Conservation (phyloP, 2,888 invertebrate species). For the Lamellibrachia columna region DNA sequence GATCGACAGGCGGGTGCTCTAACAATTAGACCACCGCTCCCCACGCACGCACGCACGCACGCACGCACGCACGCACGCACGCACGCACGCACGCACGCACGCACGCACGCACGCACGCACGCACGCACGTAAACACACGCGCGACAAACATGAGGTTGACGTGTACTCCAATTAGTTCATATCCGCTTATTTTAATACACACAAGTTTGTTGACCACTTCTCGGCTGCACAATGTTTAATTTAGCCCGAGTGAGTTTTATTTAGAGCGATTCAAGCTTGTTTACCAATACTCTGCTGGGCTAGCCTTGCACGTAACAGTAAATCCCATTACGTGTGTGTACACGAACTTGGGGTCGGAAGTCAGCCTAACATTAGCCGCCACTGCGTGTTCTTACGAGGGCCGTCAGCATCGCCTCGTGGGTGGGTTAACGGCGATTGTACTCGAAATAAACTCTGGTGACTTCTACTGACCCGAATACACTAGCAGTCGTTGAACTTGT, state of each 20-base stretch:
- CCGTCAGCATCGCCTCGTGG: neutral
- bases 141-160: neutral
- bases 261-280: neutral
- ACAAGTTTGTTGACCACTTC: neutral
- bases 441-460: neutral
- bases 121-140: neutral
- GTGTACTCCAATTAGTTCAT: neutral
- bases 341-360: neutral
- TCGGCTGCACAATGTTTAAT: neutral
- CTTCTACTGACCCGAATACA: neutral
- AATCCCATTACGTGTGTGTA: neutral
- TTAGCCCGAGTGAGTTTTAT: constrained; percentile 6
- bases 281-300: neutral
- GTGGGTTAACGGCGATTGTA: neutral
- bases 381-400: neutral
- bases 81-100: neutral
- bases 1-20: no score
- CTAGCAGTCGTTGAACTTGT: neutral
- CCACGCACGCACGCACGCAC: no score
- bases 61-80: neutral
- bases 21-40: no score
- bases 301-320: neutral
- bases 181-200: neutral
- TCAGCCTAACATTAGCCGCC: neutral
- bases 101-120: neutral